A percentile compares a stretch with the other conserved stretches of the same genome.
These are phyloP conservation scores for Battus philenor DNA, from an alignment of 1,140 invertebrate genomes.

Conservation along the genomic window DNA sequence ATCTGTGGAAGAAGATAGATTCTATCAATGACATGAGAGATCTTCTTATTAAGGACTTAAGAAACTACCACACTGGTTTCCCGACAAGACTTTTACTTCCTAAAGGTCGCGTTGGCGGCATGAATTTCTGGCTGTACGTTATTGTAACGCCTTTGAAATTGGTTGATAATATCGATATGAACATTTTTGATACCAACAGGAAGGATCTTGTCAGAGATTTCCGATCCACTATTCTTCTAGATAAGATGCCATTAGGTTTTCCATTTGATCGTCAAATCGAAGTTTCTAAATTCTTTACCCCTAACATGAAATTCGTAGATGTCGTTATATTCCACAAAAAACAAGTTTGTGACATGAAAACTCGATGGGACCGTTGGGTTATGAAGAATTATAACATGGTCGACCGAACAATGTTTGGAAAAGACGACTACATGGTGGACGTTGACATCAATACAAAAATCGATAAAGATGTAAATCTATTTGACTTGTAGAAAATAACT, in stretches of 20 bases:
- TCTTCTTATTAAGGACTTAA: slow-evolving; percentile 38
- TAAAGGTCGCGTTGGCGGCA: slow-evolving; percentile 77
- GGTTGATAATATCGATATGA: slow-evolving; percentile 47
- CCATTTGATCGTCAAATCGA: slow-evolving; percentile 81
- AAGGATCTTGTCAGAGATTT: slow-evolving; percentile 46
- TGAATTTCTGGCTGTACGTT: slow-evolving; percentile 78
- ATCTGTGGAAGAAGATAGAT: slow-evolving; percentile 61
- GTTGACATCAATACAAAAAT: slow-evolving; percentile 41
- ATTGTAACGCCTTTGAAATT: slow-evolving; percentile 70
- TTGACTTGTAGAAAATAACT: slow-evolving; percentile 22
- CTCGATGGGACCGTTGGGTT: slow-evolving; percentile 49
- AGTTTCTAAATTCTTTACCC: slow-evolving; percentile 62
- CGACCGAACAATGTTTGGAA: slow-evolving; percentile 25
- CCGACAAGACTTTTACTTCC: slow-evolving; percentile 79
- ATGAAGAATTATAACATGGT: slow-evolving; percentile 48
- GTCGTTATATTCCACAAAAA: slow-evolving; percentile 78
- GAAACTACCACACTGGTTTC: slow-evolving; percentile 75
- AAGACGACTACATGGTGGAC: slow-evolving; percentile 35
- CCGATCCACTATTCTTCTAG: slow-evolving; percentile 61
- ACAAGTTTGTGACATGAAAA: slow-evolving; percentile 51
- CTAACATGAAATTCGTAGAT: slow-evolving; percentile 79
- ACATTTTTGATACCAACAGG: slow-evolving; percentile 42
- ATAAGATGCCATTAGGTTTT: slow-evolving; percentile 80
- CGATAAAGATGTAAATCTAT: slow-evolving; percentile 27
- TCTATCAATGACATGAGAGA: slow-evolving; percentile 43